Percentiles rank a stretch among this genome's conserved stretches.
phyloP scores from a whole-genome alignment of 1,140 invertebrate genomes.

The Bombus sylvicola region DNA sequence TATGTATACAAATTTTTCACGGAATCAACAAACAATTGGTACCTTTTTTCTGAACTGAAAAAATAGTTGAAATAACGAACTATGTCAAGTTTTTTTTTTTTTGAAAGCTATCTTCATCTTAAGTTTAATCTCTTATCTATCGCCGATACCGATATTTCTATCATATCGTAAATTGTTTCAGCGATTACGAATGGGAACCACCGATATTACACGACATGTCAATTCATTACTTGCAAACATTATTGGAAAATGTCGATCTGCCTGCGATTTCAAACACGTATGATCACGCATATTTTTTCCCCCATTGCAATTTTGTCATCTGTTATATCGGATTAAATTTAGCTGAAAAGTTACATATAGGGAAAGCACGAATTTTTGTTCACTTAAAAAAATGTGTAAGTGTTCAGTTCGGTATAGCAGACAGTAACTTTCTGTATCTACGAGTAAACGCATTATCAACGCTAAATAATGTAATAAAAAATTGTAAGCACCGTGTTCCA shows the following conservation, averaged over 20 bases:
- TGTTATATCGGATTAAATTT: background rate
- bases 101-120: constrained; percentile 21
- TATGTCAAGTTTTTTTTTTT: constrained; percentile 3
- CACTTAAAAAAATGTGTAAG: background rate
- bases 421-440: background rate
- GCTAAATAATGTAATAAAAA: background rate
- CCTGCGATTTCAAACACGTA: background rate
- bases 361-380: background rate
- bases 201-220: background rate
- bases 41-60: background rate
- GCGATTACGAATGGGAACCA: constrained; percentile 11
- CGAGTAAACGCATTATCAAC: background rate
- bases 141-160: constrained; percentile 20
- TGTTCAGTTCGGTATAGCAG: no score
- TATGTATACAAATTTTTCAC: background rate
- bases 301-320: background rate
- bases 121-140: constrained; percentile 31
- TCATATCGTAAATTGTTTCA: constrained; percentile 23
- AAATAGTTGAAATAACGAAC: constrained; percentile 2
- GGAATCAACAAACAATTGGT: background rate
- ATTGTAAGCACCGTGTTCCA: no score
- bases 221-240: constrained; percentile 15
- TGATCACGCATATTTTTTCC: background rate
- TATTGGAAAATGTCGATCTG: background rate
- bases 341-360: background rate